Conservation (phyloP, 2,113 vertebrate genomes). For the Gymnogyps californianus region DNA sequence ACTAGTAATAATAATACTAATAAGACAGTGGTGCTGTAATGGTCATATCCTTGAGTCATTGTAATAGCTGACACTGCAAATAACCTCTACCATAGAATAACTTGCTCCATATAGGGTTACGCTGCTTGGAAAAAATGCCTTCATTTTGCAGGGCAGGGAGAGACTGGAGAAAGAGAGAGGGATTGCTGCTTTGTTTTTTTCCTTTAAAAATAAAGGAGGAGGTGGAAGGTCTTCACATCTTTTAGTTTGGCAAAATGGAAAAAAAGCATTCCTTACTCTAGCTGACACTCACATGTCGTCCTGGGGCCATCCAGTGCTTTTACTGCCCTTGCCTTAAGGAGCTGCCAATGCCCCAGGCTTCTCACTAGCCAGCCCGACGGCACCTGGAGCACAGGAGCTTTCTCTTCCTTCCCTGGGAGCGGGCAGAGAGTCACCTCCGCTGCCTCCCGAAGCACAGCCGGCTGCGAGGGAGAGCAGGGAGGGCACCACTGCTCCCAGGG, state of each 20-base stretch:
- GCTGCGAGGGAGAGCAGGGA: background rate
- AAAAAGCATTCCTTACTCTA: background rate
- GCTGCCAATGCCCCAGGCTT: background rate
- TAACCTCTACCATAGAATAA: background rate
- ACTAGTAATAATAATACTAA: background rate
- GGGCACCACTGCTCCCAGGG: background rate
- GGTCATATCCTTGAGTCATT: background rate
- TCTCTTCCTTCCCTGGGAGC: background rate
- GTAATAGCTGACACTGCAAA: background rate
- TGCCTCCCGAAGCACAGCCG: background rate
- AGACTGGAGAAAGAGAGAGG: background rate
- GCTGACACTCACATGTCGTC: background rate
- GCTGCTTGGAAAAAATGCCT: accelerated
- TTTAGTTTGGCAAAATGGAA: background rate
- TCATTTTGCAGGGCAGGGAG: background rate
- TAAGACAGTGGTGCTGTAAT: background rate
- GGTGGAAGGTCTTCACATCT: background rate
- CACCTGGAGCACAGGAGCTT: background rate
- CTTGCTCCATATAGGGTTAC: background rate
- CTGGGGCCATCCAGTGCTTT: background rate
- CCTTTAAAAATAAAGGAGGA: background rate
- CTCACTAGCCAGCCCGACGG: background rate
- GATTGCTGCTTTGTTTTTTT: background rate
- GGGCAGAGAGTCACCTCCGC: background rate
- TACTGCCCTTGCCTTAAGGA: background rate